Evolutionary conservation across 2,888 invertebrate genomes (phyloP).

Genomic region (Drosophila lutescens): DNA sequence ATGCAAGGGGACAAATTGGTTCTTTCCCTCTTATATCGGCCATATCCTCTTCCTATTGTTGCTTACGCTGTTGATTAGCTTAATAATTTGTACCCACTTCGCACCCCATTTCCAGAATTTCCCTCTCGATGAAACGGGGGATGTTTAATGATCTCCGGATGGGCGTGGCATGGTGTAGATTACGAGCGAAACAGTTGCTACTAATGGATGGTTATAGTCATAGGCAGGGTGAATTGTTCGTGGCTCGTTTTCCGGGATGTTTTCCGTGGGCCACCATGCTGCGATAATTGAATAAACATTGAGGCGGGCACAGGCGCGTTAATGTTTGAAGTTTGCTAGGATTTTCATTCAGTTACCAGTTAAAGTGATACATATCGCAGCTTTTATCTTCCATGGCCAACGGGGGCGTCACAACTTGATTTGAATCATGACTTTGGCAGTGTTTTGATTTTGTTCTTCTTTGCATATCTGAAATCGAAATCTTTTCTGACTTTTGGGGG

Average conservation of each 20-base stretch:
- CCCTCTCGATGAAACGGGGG: conserved; percentile 28
- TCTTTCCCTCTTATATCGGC: conserved; percentile 17
- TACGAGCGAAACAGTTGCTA: conserved; percentile 74
- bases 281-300: conserved; percentile 77
- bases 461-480: conserved; percentile 68
- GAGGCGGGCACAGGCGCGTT: conserved; percentile 54
- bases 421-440: conserved; percentile 29
- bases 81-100: conserved; percentile 76
- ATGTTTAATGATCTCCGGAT: conserved; percentile 47
- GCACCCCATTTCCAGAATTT: conserved; percentile 44
- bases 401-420: conserved; percentile 46
- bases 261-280: conserved; percentile 63
- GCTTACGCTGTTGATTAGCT: conserved; percentile 73
- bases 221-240: conserved; percentile 16
- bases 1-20: conserved; percentile 59
- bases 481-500: conserved; percentile 34
- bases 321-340: conserved; percentile 67
- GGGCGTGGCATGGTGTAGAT: conserved; percentile 76
- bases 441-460: conserved; percentile 32
- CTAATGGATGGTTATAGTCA: conserved; percentile 54
- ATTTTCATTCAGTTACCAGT: conserved; percentile 28
- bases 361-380: conserved; percentile 28
- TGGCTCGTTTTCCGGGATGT: background rate
- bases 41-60: conserved; percentile 48
- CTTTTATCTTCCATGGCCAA: conserved; percentile 48